A percentile compares a stretch with the other conserved stretches of the same genome.
Conservation (phyloP, 2,797 vertebrate genomes). For the Girardinus metallicus region DNA sequence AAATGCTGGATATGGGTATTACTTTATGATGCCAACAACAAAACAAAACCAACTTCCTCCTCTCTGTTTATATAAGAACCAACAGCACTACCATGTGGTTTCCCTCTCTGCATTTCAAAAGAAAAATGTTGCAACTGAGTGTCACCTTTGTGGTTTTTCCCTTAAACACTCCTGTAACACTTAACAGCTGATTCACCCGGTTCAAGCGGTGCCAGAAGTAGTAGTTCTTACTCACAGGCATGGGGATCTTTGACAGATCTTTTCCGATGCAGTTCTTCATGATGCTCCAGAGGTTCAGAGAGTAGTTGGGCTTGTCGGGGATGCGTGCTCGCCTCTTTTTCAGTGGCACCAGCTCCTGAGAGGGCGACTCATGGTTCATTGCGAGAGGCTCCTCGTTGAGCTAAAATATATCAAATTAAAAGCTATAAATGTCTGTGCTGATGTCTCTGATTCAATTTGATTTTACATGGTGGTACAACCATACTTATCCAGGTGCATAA, state of each 20-base stretch:
- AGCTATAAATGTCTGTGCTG: background rate
- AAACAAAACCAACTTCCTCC: background rate
- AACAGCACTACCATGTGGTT: background rate
- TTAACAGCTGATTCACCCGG: background rate
- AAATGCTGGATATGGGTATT: background rate
- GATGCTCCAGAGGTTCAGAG: conserved; percentile 97
- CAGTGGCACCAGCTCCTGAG: conserved; percentile 83
- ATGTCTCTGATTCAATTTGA: background rate
- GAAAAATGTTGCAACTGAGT: background rate
- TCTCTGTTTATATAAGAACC: background rate
- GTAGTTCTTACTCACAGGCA: conserved; percentile 84
- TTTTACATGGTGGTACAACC: background rate
- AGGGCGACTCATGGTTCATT: conserved; percentile 81
- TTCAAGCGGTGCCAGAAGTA: background rate
- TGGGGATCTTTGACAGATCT: conserved; percentile 95
- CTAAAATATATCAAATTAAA: conserved; percentile 42
- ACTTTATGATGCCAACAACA: background rate
- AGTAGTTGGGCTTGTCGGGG: conserved; percentile 95
- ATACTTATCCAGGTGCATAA: background rate
- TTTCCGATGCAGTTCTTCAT: conserved; percentile 99
- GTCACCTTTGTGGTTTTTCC: background rate
- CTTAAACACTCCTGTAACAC: background rate
- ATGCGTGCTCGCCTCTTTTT: conserved; percentile 89
- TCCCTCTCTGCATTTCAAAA: background rate
- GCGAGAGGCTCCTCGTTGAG: conserved; percentile 80